Base-by-base conservation (phyloP, 2,113 vertebrate species). In the Phyllostomus discolor region DNA sequence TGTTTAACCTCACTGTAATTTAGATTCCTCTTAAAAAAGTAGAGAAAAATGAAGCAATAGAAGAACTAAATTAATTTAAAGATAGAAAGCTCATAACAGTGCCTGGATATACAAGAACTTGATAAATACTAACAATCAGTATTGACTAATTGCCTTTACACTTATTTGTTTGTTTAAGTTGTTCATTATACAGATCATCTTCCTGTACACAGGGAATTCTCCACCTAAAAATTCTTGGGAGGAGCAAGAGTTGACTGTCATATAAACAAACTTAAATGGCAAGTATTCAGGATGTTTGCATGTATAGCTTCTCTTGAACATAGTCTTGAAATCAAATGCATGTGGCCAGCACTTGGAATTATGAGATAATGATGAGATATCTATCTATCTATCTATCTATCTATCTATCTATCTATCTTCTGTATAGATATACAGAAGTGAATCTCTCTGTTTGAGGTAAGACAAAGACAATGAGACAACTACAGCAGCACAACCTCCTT, bases 1-100 rank as follows among this genome's bases (percentile, higher is more conserved):
- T 90, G 43, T 64, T 90, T 95, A 95, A 88, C 14, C 33, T 95
- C 22, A 80, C 11, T 90, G 70, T 72, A 70, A 11, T 76, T 92
- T 88, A 76, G 41, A 87, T 76, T 92, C 14, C 43, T 89, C 72
- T 89, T 75, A 24, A 72, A 64, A 89, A 93, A 73, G 54, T 26
- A 33, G 17, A 5, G 11, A 1, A 70, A 91, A 89, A 92, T 81
- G 11, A 28, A 94, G 11, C 24, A 75, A 75, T 67, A 0, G n/a
- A 88, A 94, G 28, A 79, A 79, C 4, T 43, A 80, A 96, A 38
- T 64, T 50, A 90, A 69, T 75, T 87, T 92, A 88, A 41, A 57
- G 24, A 66, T 82, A 85, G 20, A 81, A 88, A 90, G 31, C 41
- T 91, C 17, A 54, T 43, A 62, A 46, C 15, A 79, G 8, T 52